Evolutionary conservation across 2,888 invertebrate genomes (phyloP).

Genomic region (Harpagoxenus sublaevis): DNA sequence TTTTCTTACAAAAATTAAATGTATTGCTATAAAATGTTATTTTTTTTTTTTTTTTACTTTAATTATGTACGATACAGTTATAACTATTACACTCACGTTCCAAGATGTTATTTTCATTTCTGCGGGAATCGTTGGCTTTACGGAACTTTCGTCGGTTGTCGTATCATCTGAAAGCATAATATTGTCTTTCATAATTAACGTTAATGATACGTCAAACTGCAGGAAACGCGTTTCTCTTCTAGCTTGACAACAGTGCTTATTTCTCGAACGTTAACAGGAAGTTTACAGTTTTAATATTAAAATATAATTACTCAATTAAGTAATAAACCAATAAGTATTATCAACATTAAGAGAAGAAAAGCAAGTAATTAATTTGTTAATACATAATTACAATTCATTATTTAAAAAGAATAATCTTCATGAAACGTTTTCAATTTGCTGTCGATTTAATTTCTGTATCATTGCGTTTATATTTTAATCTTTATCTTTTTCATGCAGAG

Average conservation of each 20-base stretch:
- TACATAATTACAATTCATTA: background rate
- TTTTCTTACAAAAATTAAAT: background rate
- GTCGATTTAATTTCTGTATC: background rate
- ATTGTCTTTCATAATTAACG: constrained; percentile 26
- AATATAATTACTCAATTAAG: background rate
- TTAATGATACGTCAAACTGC: constrained; percentile 19
- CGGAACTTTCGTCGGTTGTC: background rate
- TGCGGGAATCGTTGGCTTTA: constrained; percentile 55
- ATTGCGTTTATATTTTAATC: background rate
- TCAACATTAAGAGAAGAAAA: background rate
- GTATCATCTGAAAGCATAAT: constrained; percentile 41
- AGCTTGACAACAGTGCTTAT: background rate
- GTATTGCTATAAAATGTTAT: background rate
- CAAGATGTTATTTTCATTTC: constrained; percentile 74
- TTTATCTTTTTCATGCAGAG: background rate
- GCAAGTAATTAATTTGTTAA: background rate
- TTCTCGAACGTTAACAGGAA: background rate
- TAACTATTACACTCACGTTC: constrained; percentile 64
- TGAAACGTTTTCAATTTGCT: background rate
- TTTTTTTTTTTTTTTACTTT: background rate
- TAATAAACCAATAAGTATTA: background rate
- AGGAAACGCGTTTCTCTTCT: background rate
- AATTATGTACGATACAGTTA: background rate
- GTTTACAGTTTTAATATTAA: constrained; percentile 1
- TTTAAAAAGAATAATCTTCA: background rate